Percentiles rank a stretch among this genome's conserved stretches.
Conservation (phyloP, 2,888 invertebrate genomes). For the Lasius platythorax region DNA sequence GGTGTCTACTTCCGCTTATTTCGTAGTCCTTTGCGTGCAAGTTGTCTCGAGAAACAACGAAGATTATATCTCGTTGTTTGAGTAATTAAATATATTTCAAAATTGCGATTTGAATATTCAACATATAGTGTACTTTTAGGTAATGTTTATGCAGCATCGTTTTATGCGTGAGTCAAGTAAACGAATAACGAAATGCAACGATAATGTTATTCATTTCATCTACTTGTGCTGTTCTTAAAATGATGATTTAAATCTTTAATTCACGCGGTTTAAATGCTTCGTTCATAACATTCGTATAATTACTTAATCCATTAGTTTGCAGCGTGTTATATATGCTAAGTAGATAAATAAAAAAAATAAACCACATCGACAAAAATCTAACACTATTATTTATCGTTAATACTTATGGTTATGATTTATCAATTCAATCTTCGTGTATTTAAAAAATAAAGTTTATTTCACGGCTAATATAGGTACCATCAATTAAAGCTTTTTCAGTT, state of each 20-base stretch:
- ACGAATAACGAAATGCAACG: background rate
- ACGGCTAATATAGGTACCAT: background rate
- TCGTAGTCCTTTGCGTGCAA: background rate
- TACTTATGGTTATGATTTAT: conserved; percentile 3
- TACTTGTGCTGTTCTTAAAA: background rate
- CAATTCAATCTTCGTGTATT: background rate
- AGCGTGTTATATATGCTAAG: background rate
- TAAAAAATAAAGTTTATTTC: conserved; percentile 12
- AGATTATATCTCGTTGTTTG: background rate
- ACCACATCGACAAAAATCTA: background rate
- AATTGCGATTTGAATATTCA: background rate
- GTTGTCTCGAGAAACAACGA: background rate
- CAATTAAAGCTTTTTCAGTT: background rate
- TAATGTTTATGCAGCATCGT: background rate
- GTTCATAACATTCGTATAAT: background rate
- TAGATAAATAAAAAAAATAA: background rate
- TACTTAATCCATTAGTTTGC: background rate
- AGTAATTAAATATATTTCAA: background rate
- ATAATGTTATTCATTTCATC: background rate
- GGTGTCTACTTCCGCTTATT: background rate
- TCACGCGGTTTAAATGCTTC: background rate
- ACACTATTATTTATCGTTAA: conserved; percentile 4
- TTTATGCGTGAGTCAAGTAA: background rate
- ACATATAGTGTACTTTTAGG: background rate
- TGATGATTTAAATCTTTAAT: conserved; percentile 8